Percentiles rank a stretch among this genome's conserved stretches.
Evolutionary conservation across 2,888 invertebrate genomes (phyloP).

Genomic region (Macaria notata): DNA sequence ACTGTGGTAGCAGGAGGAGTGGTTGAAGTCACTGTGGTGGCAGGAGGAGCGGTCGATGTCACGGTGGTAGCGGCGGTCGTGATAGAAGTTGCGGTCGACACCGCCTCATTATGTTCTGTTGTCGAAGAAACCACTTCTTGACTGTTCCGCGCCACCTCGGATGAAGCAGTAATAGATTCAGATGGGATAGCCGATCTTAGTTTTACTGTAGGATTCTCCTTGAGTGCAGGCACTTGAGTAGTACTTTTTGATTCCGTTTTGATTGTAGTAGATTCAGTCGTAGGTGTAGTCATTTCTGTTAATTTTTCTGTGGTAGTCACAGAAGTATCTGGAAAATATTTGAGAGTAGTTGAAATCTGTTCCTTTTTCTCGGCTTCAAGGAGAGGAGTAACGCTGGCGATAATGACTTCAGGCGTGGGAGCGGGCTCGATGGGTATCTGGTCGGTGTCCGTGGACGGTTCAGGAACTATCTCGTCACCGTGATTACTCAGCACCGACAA

Average conservation of each 20-base stretch:
- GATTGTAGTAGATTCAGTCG: slow-evolving; percentile 36
- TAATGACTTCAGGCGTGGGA: slow-evolving; percentile 47
- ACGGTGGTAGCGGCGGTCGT: slow-evolving; percentile 23
- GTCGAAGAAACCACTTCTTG: slow-evolving; percentile 5
- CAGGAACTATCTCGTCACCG: slow-evolving; percentile 66
- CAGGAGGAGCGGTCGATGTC: slow-evolving; percentile 13
- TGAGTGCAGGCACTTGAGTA: slow-evolving; percentile 34
- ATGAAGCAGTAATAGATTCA: slow-evolving; percentile 57
- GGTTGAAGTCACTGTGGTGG: slow-evolving; percentile 4
- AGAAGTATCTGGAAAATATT: slow-evolving; percentile 40
- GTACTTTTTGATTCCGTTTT: slow-evolving; percentile 39
- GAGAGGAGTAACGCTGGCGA: slow-evolving; percentile 42
- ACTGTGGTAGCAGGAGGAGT: background rate
- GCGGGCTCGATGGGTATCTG: slow-evolving; percentile 41
- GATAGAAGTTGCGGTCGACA: slow-evolving; percentile 19
- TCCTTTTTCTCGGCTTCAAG: slow-evolving; percentile 45
- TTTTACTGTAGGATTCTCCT: slow-evolving; percentile 62
- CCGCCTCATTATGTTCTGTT: background rate
- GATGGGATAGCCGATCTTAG: slow-evolving; percentile 68
- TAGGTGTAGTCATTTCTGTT: slow-evolving; percentile 27
- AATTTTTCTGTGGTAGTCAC: slow-evolving; percentile 43
- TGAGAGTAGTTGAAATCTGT: slow-evolving; percentile 42
- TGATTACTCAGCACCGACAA: slow-evolving; percentile 65
- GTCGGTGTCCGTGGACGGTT: slow-evolving; percentile 56
- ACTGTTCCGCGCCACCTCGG: slow-evolving; percentile 33